Evolutionary conservation across 2,113 vertebrate genomes (phyloP), one percentile per base, ranked within the genome.

Genomic region (Aptenodytes forsteri): DNA sequence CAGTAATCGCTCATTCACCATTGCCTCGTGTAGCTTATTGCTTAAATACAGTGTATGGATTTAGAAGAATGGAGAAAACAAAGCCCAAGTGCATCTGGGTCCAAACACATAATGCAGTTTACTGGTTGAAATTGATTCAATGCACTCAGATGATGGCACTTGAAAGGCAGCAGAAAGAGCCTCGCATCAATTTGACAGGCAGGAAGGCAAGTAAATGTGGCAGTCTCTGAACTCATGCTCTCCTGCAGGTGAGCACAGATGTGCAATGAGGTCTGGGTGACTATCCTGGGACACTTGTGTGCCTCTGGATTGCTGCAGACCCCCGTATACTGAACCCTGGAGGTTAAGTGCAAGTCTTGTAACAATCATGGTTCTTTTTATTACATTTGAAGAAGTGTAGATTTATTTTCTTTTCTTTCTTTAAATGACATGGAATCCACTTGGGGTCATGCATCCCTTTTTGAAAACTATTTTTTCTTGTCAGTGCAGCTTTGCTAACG

Each of bases 51-150:
- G 36, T 11, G 64, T 40, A 29, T 62, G 86, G 78, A 73, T 73
- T 96, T 85, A 62, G 90, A 97, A 76, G 55, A 59, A 87, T 14
- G 64, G 26, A 90, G 89, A 87, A 97, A 91, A 64, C 86, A 93
- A 91, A 80, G 75, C 72, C 22, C 21, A 22, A 90, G 32, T 36
- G 61, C 87, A 55, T 32, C 67, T 91, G 55, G 42, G 22, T 81
- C 82, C 83, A 69, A 80, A 72, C 75, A 92, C 14, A 42, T 34
- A 11, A 25, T 64, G 47, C 25, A 44, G 27, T 88, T 95, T 90
- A 26, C 32, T 71, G 87, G 52, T 12, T 94, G 42, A 49, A 81
- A 84, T 89, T 49, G 78, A 88, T 90, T 64, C 44, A 40, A 2
- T 3, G 10, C 27, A 54, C 44, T 93, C 44, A 40, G n/a, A 9